phyloP scores from a whole-genome alignment of 2,888 invertebrate genomes.

The Eupithecia subfuscata region DNA sequence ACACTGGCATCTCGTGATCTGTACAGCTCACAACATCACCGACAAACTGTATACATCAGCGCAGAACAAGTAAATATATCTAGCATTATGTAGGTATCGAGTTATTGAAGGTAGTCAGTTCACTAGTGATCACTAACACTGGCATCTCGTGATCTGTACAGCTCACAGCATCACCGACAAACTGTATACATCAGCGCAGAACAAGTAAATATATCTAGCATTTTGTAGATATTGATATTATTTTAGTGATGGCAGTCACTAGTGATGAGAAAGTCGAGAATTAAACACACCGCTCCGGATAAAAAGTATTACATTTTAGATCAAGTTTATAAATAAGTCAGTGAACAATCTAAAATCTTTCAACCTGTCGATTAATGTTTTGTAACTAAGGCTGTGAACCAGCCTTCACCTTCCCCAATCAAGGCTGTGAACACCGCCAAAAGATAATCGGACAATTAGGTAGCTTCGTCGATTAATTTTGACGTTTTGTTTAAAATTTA shows the following conservation, averaged over 20 bases:
- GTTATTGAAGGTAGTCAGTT: slow-evolving; percentile 2
- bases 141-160: slow-evolving; percentile 67
- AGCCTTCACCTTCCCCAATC: no score
- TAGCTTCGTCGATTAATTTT: no score
- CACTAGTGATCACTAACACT: slow-evolving; percentile 45
- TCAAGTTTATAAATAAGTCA: not conserved
- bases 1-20: slow-evolving; percentile 60
- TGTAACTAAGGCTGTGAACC: no score
- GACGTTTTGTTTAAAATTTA: no score
- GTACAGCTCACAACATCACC: slow-evolving; percentile 60
- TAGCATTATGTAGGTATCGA: not conserved
- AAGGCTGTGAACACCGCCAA: no score
- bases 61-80: slow-evolving; percentile 58
- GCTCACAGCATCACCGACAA: slow-evolving; percentile 63
- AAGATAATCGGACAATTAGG: no score
- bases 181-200: slow-evolving; percentile 60
- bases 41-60: slow-evolving; percentile 66
- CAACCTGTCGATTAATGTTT: no score
- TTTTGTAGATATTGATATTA: not conserved
- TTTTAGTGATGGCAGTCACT: not conserved
- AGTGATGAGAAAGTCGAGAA: no score
- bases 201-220: slow-evolving; percentile 30
- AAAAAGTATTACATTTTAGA: no score
- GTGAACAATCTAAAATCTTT: no score
- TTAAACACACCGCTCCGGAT: no score